Evolutionary conservation across 1,140 invertebrate species (phyloP).

Genomic region (Zaprionus inermis): DNA sequence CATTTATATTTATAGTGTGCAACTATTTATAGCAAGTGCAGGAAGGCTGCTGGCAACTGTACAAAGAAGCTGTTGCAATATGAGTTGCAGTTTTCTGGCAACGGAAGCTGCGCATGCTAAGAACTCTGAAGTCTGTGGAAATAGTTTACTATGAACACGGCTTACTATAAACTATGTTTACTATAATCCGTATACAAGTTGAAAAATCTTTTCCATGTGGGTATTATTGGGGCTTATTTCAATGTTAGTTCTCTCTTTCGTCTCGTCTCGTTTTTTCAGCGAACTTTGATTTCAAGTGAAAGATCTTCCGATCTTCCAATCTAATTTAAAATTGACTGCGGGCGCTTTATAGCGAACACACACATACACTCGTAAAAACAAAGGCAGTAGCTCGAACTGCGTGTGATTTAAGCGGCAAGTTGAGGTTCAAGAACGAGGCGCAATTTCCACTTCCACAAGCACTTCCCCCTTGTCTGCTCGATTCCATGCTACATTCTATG

Average conservation of each 20-base stretch:
- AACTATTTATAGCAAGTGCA: too few species aligned
- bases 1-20: too few species aligned
- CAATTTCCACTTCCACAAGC: conserved; percentile 54
- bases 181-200: not conserved
- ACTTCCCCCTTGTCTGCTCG: conserved; percentile 32
- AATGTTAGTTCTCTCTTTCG: not conserved
- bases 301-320: conserved; percentile 25
- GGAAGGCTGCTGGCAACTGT: too few species aligned
- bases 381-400: conserved; percentile 20
- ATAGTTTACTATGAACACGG: too few species aligned
- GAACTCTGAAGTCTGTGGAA: not conserved
- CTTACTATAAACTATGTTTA: not conserved
- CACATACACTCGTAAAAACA: not conserved
- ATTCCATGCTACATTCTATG: conserved; percentile 31
- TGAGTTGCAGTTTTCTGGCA: too few species aligned
- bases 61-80: too few species aligned
- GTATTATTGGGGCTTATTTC: too few species aligned
- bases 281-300: conserved; percentile 29
- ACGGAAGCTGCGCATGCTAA: too few species aligned
- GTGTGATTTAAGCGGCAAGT: conserved; percentile 45
- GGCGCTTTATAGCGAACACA: not conserved
- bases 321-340: conserved; percentile 14
- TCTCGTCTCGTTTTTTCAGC: not conserved
- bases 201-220: not conserved
- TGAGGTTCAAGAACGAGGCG: conserved; percentile 34